Base-by-base conservation (phyloP, 2,113 vertebrate genomes). In the Egretta garzetta region DNA sequence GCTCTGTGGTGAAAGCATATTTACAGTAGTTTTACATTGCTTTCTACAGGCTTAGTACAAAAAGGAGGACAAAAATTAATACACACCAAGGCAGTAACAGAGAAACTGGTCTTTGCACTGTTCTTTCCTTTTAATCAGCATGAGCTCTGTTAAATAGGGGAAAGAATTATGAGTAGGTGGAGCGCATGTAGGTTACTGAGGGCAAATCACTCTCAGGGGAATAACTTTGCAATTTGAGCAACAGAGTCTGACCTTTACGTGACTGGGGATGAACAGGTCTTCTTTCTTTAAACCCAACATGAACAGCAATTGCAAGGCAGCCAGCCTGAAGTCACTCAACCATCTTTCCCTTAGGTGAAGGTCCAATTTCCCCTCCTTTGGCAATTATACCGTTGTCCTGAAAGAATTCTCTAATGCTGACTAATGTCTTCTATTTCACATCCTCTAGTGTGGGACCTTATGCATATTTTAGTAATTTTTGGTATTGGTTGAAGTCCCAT, bases 121-220 rank as follows among this genome's bases (percentile, higher is more conserved):
- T 84, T 86, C 49, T 87, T 94, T 93, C 71, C 49, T 92, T 94
- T 96, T 97, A 93, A 94, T 97, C 80, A 96, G 62, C 73, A 18
- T 62, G 63, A 72, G 52, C 52, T 90, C 58, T 95, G 66, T 56
- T 77, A 91, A 88, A 89, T 35, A 72, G 33, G 77, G 79, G 64
- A 45, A 88, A 91, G 83, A 96, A 92, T 86, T 89, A 94, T 43
- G 80, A 89, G 58, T 76, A 92, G 43, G 19, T 95, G 35, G 79
- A 9, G 19, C 74, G 8, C 68, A 87, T 56, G 35, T 30, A 68
- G 77, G 52, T 90, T 91, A 72, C 84, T 62, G 84, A 90, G 70
- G 55, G 39, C 50, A 94, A 62, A 41, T 87, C 24, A 82, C 59
- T 88, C 59, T 86, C 20, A 23, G 49, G 67, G 86, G 52, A 67